Conservation (phyloP, 2,113 vertebrate genomes). For the Neofelis nebulosa region DNA sequence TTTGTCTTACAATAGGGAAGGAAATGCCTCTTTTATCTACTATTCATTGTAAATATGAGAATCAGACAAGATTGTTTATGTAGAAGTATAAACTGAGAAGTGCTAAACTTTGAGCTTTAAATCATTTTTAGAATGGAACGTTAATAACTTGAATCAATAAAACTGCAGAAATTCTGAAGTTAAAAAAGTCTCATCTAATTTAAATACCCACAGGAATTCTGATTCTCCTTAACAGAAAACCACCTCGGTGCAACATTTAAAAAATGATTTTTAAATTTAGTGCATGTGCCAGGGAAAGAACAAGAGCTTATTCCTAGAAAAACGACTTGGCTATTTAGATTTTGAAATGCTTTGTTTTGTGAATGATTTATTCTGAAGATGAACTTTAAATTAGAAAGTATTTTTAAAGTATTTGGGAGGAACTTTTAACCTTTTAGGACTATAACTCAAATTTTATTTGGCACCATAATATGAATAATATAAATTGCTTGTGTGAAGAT, state of each 20-base stretch:
- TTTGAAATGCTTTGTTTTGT: constrained; percentile 6
- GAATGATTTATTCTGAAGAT: constrained; percentile 1
- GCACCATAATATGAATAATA: background rate
- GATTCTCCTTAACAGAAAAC: background rate
- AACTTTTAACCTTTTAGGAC: background rate
- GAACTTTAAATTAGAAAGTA: background rate
- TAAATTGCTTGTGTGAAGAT: background rate
- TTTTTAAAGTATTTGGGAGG: background rate
- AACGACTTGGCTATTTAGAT: background rate
- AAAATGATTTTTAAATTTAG: background rate
- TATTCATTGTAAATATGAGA: background rate
- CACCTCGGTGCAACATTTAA: background rate
- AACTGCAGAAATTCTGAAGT: background rate
- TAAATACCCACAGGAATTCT: background rate
- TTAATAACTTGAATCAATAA: background rate
- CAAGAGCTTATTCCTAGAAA: background rate
- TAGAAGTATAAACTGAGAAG: background rate
- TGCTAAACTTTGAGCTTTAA: background rate
- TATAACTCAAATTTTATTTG: background rate
- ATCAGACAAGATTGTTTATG: background rate
- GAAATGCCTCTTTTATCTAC: background rate
- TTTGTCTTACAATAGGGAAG: background rate
- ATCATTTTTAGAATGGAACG: background rate
- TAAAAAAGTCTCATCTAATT: background rate
- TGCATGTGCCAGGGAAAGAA: background rate